A percentile compares a stretch with the other conserved stretches of the same genome.
These are phyloP conservation scores for Cyclophora punctaria DNA, from an alignment of 2,888 invertebrate genomes.

Conservation along the genomic window DNA sequence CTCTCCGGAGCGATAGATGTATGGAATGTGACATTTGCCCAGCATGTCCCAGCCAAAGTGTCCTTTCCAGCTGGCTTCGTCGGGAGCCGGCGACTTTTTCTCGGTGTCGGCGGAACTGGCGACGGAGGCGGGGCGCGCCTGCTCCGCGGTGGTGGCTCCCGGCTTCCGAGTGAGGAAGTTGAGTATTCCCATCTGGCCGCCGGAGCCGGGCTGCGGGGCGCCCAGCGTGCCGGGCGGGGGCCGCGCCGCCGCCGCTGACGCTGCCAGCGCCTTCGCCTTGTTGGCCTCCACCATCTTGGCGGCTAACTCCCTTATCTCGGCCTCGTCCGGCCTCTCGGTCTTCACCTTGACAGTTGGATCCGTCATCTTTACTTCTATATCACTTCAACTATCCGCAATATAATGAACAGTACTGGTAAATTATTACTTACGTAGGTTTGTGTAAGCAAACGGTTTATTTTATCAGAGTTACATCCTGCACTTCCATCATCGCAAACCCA, in stretches of 20 bases:
- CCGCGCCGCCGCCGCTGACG: conserved; percentile 68
- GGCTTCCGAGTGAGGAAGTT: conserved; percentile 75
- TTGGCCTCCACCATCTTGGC: conserved; percentile 91
- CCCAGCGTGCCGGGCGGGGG: conserved; percentile 58
- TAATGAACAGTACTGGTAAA: not conserved
- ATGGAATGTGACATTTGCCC: conserved; percentile 90
- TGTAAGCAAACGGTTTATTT: conserved; percentile 11
- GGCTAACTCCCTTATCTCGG: conserved; percentile 89
- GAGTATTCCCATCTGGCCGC: conserved; percentile 75
- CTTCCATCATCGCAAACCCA: conserved; percentile 20
- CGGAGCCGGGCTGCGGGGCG: conserved; percentile 49
- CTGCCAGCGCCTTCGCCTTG: conserved; percentile 76
- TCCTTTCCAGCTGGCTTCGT: conserved; percentile 85
- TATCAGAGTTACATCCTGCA: conserved; percentile 55
- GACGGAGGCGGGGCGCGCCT: conserved; percentile 43
- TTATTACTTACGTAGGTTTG: conserved; percentile 9
- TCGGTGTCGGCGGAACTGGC: conserved; percentile 37
- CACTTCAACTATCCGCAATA: conserved; percentile 1
- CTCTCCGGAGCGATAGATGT: conserved; percentile 87
- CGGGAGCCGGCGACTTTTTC: conserved; percentile 68
- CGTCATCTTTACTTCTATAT: conserved; percentile 39
- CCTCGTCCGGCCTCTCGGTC: conserved; percentile 87
- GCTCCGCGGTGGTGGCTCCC: conserved; percentile 33
- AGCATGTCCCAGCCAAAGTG: conserved; percentile 94
- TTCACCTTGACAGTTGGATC: conserved; percentile 74